phyloP scores from a whole-genome alignment of 2,888 invertebrate genomes.

The Steinernema hermaphroditum region DNA sequence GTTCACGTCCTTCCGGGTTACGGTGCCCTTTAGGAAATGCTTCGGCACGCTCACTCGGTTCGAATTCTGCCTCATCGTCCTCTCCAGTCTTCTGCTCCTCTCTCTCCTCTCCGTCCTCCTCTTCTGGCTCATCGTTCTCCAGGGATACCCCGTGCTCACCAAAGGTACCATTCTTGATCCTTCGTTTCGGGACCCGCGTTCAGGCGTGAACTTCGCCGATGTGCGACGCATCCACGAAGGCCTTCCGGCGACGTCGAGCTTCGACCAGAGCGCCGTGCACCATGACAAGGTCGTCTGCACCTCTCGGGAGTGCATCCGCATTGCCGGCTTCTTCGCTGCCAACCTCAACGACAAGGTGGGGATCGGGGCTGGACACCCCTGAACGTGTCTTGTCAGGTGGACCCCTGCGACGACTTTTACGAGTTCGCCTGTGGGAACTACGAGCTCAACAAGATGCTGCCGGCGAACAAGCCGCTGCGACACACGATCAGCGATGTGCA shows the following conservation, averaged over 20 bases:
- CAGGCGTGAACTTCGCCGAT: neutral
- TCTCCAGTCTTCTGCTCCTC: constrained; percentile 44
- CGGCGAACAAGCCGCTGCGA: constrained; percentile 57
- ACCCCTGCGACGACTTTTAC: constrained; percentile 64
- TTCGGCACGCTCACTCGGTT: constrained; percentile 46
- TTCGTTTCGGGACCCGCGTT: constrained; percentile 31
- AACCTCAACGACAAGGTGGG: constrained; percentile 60
- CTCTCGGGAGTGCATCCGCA: constrained; percentile 56
- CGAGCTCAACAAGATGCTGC: constrained; percentile 55
- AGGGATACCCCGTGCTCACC: constrained; percentile 52
- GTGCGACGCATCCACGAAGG: constrained; percentile 38
- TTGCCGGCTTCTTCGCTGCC: constrained; percentile 59
- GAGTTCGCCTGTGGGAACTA: constrained; percentile 65
- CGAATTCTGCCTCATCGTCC: constrained; percentile 47
- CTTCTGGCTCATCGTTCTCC: constrained; percentile 52
- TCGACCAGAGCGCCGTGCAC: constrained; percentile 35
- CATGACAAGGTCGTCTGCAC: constrained; percentile 58
- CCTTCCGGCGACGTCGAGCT: neutral
- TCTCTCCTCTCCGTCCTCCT: constrained; percentile 46
- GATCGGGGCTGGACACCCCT: too few species aligned
- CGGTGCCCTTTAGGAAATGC: constrained; percentile 43
- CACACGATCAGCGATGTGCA: constrained; percentile 62
- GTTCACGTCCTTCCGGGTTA: neutral
- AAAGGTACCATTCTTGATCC: constrained; percentile 43
- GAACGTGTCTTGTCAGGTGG: constrained; percentile 39